Evolutionary conservation across 2,797 vertebrate species (phyloP).

Genomic region (Eupleurogrammus muticus): DNA sequence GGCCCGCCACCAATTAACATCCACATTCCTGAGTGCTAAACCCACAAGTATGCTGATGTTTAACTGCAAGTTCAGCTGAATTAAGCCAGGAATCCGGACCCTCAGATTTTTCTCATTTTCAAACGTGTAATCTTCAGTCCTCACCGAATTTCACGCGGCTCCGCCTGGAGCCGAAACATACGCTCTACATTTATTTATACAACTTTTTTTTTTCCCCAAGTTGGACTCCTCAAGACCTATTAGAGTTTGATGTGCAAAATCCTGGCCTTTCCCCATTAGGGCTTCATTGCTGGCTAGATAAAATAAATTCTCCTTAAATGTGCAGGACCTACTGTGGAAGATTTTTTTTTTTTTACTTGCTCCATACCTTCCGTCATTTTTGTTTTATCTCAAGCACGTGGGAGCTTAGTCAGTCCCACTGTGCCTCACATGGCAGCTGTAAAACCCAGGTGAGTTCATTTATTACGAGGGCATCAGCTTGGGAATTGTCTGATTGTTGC

Average conservation of each 20-base stretch:
- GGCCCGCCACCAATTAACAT: constrained; percentile 42
- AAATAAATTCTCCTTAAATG: constrained; percentile 1
- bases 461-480: background rate
- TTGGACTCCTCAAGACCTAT: no score
- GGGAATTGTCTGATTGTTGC: constrained; percentile 7
- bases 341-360: background rate
- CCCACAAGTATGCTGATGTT: constrained; percentile 29
- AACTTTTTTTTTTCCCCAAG: no score
- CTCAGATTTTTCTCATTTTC: no score
- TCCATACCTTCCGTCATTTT: background rate
- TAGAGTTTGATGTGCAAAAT: background rate
- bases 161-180: no score
- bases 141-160: no score
- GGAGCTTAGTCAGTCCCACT: constrained; percentile 37
- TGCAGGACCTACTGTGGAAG: background rate
- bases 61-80: constrained; percentile 40
- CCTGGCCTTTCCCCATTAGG: background rate
- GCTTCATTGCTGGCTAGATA: background rate
- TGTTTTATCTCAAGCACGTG: background rate
- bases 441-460: constrained; percentile 40
- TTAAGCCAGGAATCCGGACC: background rate
- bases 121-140: no score
- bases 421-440: constrained; percentile 3
- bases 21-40: constrained; percentile 55
- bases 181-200: no score